A percentile compares a stretch with the other conserved stretches of the same genome.
Evolutionary conservation across 1,140 invertebrate species (phyloP).

Genomic region (Musca vetustissima): DNA sequence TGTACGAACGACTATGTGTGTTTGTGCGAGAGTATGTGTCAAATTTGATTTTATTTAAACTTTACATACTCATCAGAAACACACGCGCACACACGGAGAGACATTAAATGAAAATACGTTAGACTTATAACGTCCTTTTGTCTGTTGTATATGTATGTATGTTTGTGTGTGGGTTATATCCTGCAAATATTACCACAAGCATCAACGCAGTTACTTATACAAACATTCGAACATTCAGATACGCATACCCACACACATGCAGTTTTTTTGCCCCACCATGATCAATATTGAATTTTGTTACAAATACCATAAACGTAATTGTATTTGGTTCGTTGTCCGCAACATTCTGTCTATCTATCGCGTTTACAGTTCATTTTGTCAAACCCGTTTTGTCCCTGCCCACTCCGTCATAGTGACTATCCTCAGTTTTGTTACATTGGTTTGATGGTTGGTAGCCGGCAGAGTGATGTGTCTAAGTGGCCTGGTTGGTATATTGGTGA

Average conservation of each 20-base stretch:
- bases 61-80: too few relatives aligned
- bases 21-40: too few relatives aligned
- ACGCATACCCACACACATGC: neutral
- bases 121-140: neutral
- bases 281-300: constrained; percentile 18
- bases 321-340: too few relatives aligned
- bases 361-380: too few relatives aligned
- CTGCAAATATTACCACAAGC: constrained; percentile 9
- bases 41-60: too few relatives aligned
- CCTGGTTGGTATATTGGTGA: neutral
- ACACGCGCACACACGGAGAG: neutral
- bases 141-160: neutral
- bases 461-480: neutral
- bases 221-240: neutral
- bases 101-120: neutral
- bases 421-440: neutral
- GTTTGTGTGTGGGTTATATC: neutral
- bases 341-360: too few relatives aligned
- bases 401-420: too few relatives aligned
- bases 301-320: constrained; percentile 10
- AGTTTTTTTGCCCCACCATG: too few relatives aligned
- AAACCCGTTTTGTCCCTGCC: too few relatives aligned
- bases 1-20: too few relatives aligned
- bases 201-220: neutral
- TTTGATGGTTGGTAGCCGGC: neutral